Percentiles rank a stretch among this genome's conserved stretches.
These are phyloP conservation scores for Morinoia aosen DNA, from an alignment of 2,888 invertebrate species.

Conservation along the genomic window DNA sequence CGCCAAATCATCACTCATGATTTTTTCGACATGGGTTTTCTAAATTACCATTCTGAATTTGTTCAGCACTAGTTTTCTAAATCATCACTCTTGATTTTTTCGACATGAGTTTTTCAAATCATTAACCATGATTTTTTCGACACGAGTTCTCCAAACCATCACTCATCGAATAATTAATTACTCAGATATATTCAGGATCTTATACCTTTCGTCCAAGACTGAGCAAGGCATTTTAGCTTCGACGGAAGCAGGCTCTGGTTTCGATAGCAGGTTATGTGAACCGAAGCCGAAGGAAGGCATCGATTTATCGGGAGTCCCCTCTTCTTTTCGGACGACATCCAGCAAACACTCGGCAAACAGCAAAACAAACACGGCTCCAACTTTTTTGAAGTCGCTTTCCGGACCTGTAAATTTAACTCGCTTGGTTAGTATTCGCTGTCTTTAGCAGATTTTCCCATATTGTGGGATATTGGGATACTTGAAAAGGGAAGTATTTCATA, in stretches of 20 bases:
- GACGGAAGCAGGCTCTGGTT: background rate
- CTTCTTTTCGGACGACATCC: background rate
- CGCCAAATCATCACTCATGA: too few relatives aligned
- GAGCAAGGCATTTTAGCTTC: background rate
- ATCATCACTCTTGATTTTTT: too few relatives aligned
- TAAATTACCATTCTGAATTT: too few relatives aligned
- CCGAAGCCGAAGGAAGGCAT: background rate
- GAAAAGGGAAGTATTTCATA: background rate
- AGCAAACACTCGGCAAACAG: slow-evolving; percentile 8
- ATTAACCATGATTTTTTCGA: too few relatives aligned
- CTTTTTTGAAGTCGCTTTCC: background rate
- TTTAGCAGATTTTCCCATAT: background rate
- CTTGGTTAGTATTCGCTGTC: background rate
- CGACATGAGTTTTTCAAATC: too few relatives aligned
- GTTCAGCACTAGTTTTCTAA: too few relatives aligned
- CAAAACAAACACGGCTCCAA: background rate
- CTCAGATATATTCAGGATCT: background rate
- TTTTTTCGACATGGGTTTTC: too few relatives aligned
- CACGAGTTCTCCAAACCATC: background rate
- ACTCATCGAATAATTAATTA: background rate
- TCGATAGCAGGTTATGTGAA: background rate
- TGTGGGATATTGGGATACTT: background rate
- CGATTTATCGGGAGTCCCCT: background rate
- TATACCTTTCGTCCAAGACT: background rate
- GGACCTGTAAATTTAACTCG: background rate